phyloP scores from a whole-genome alignment of 2,113 vertebrate genomes.

The Petrocephalus microphthalmus region DNA sequence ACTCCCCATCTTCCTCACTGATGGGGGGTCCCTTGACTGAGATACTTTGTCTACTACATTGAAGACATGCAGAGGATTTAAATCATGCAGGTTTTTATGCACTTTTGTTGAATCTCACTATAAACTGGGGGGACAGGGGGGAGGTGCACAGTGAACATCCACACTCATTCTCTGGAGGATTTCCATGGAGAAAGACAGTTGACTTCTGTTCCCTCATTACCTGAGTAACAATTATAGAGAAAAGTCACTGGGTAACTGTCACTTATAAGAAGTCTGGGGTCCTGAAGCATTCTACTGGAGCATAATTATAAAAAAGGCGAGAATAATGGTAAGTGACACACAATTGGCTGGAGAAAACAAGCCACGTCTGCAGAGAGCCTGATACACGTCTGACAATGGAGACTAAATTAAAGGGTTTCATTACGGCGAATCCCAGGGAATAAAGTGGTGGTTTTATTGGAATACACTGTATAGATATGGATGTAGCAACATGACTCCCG shows the following conservation, averaged over 20 bases:
- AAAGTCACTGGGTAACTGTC: constrained; percentile 5
- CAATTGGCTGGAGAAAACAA: not conserved
- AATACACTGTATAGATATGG: not conserved
- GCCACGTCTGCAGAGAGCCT: not conserved
- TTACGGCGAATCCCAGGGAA: not conserved
- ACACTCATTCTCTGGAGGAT: not conserved
- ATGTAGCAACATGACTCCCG: not conserved
- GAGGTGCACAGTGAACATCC: not conserved
- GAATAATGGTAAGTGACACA: not conserved
- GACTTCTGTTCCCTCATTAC: not conserved
- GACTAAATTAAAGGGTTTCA: not conserved
- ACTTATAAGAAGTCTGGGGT: not conserved
- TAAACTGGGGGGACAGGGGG: too few species aligned
- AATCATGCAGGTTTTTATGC: not conserved
- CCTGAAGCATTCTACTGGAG: not conserved
- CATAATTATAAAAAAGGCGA: not conserved
- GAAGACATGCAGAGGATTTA: not conserved
- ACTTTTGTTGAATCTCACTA: not conserved
- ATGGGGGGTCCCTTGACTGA: not conserved
- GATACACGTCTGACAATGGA: not conserved
- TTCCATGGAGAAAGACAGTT: not conserved
- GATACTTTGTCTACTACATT: not conserved
- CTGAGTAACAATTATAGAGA: not conserved
- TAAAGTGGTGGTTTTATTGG: not conserved
- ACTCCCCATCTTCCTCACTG: not conserved